Evolutionary conservation across 1,140 invertebrate genomes (phyloP), one percentile per base, ranked within the genome.

Genomic region (Chrysoperla carnea): DNA sequence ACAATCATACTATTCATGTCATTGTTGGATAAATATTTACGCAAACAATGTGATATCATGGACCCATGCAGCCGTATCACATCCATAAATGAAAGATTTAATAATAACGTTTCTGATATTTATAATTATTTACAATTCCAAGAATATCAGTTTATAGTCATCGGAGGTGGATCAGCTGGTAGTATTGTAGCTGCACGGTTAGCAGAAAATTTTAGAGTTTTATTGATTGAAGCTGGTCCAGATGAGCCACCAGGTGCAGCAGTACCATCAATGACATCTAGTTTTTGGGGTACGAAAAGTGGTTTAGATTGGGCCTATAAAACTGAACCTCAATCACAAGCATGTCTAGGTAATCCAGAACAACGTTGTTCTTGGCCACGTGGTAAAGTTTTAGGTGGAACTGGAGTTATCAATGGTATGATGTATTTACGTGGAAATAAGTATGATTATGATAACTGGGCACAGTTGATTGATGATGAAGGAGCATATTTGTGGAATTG

Each of bases 371-470:
- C 51, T 7, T 76, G 72, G 72, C 63, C 67, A 0, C 62, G 70
- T 44, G 74, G 66, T 1, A 74, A 76, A 54, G 61, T 62, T 13
- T 43, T 70, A 40, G 76, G 76, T n/a, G 76, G 76, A 8, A 70
- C 68, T 36, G 74, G 71, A 28, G 68, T 70, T 2, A 59, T 78
- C n/a, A 78, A 80, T 55, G 73, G 70, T 4, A 82, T 84, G 77
- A 78, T 81, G 57, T 84, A 84, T 49, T 72, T 75, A 14, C 64
- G 81, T 36, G 81, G 81, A 0, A 69, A 78, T 50, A 65, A 74
- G 0, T 67, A 56, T 43, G 80, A 84, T 60, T 84, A 76, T 54
- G 68, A 84, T 52, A 62, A 75, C 35, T 85, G 81, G 81, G 76
- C 66, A 13, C 8, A 12, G 6, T 23, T 23, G 5, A 23, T 23